phyloP scores from a whole-genome alignment of 2,888 invertebrate genomes.

The Theodoxus fluviatilis region DNA sequence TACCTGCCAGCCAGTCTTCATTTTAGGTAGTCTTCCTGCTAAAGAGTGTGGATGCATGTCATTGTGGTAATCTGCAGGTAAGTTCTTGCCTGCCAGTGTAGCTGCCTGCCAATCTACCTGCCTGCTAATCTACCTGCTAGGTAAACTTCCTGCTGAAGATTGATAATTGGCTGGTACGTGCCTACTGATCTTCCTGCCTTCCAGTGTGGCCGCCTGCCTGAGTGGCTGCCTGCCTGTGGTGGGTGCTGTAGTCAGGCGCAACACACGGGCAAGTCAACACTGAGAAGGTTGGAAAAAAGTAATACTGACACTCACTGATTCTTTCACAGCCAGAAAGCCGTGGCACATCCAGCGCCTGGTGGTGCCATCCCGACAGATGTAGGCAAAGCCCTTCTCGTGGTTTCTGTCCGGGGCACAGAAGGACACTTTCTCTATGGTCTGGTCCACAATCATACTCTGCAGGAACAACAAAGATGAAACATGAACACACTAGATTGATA shows the following conservation, averaged over 20 bases:
- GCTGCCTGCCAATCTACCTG: no score
- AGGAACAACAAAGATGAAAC: constrained; percentile 36
- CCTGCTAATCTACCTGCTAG: no score
- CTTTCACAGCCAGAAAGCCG: constrained; percentile 94
- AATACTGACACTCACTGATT: constrained; percentile 73
- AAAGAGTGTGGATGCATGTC: no score
- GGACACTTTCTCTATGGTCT: constrained; percentile 99
- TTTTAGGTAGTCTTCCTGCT: no score
- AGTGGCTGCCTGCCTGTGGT: constrained; percentile 2
- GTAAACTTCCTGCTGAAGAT: no score
- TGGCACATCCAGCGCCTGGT: constrained; percentile 99
- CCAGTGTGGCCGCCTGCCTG: no score
- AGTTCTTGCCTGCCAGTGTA: no score
- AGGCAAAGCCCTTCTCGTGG: constrained; percentile 97
- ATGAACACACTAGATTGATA: no score
- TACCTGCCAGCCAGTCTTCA: no score
- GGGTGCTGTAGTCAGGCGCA: not conserved
- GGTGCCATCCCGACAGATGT: constrained; percentile 98
- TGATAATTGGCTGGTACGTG: no score
- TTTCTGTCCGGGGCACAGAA: constrained; percentile 99
- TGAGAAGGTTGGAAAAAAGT: constrained; percentile 33
- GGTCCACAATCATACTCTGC: constrained; percentile 94
- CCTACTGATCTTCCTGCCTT: no score
- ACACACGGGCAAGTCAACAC: constrained; percentile 18
- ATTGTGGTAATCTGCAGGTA: no score